Evolutionary conservation across 2,113 vertebrate species (phyloP).

Genomic region (Oreochromis tanganicae): DNA sequence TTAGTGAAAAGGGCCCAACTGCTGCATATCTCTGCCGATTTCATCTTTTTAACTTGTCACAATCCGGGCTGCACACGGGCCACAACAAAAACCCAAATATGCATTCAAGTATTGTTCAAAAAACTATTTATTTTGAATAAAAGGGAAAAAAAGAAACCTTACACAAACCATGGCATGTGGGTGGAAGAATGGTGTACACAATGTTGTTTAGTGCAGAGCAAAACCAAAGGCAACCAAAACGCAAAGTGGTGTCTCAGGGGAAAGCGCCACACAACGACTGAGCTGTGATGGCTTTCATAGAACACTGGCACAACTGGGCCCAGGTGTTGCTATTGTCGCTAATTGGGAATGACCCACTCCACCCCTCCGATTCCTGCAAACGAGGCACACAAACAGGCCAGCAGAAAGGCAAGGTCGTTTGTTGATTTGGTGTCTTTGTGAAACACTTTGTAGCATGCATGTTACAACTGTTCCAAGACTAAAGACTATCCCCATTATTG

Average conservation of each 20-base stretch:
- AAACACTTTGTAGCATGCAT: background rate
- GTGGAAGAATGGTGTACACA: background rate
- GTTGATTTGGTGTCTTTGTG: background rate
- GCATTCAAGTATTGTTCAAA: background rate
- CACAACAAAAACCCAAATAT: background rate
- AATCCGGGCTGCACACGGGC: background rate
- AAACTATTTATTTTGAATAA: background rate
- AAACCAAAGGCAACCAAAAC: background rate
- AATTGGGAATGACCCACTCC: background rate
- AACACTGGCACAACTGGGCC: background rate
- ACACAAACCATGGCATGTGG: background rate
- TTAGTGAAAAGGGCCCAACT: background rate
- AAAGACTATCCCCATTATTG: background rate
- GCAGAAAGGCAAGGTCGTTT: background rate
- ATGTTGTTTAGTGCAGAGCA: background rate
- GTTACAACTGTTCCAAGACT: background rate
- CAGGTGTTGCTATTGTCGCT: background rate
- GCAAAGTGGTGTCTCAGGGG: background rate
- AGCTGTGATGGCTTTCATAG: background rate
- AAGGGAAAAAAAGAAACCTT: rapidly evolving
- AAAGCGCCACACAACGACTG: background rate
- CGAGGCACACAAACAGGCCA: background rate
- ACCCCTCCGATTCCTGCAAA: background rate
- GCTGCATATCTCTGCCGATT: background rate
- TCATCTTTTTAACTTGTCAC: background rate